A percentile compares a stretch with the other conserved stretches of the same genome.
Conservation (phyloP, 2,888 invertebrate genomes). For the Cantharis rustica region DNA sequence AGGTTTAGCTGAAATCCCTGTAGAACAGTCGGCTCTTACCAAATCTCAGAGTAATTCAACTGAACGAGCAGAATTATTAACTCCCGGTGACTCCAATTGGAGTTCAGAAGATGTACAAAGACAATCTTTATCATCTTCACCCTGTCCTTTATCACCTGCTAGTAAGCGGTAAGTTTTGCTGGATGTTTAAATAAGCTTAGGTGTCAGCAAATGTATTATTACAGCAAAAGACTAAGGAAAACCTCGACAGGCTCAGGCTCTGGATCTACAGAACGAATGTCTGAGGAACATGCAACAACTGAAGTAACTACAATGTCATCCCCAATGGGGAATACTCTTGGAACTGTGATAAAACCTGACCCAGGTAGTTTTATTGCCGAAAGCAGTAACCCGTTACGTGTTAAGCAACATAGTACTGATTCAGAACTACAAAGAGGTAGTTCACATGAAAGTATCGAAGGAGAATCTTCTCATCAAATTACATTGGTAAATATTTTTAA, state of each 20-base stretch:
- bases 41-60: slow-evolving; percentile 68
- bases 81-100: slow-evolving; percentile 63
- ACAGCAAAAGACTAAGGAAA: slow-evolving; percentile 68
- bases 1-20: slow-evolving; percentile 83
- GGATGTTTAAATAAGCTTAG: background rate
- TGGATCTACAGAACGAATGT: slow-evolving; percentile 61
- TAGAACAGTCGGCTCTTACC: slow-evolving; percentile 70
- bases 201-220: background rate
- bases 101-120: slow-evolving; percentile 61
- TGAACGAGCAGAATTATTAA: slow-evolving; percentile 59
- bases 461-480: slow-evolving; percentile 47
- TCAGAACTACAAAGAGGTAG: slow-evolving; percentile 59
- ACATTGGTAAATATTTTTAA: slow-evolving; percentile 47
- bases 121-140: slow-evolving; percentile 69
- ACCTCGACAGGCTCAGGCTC: slow-evolving; percentile 66
- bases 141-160: slow-evolving; percentile 62
- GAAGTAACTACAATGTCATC: slow-evolving; percentile 57
- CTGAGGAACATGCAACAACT: slow-evolving; percentile 55
- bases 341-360: slow-evolving; percentile 55
- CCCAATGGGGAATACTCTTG: slow-evolving; percentile 53
- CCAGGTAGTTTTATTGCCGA: slow-evolving; percentile 48
- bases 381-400: slow-evolving; percentile 39
- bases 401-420: slow-evolving; percentile 49
- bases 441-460: slow-evolving; percentile 60
- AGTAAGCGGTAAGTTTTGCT: slow-evolving; percentile 48